phyloP scores from a whole-genome alignment of 2,113 vertebrate species.

The Eudyptes chrysolophus region DNA sequence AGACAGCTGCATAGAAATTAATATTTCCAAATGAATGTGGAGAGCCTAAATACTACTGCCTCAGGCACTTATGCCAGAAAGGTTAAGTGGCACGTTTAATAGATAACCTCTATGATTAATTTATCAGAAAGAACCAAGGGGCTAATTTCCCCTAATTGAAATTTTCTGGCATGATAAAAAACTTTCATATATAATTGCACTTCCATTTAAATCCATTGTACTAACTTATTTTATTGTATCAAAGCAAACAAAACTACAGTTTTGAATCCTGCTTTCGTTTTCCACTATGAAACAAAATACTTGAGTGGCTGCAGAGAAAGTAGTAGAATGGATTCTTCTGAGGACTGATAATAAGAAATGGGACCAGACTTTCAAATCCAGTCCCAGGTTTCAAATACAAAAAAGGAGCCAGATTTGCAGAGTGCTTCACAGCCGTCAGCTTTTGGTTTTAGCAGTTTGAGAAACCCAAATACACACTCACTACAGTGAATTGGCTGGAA shows the following conservation, averaged over 20 bases:
- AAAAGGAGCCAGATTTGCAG: not conserved
- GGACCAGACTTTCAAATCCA: not conserved
- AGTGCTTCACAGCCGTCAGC: not conserved
- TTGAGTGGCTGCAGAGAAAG: not conserved
- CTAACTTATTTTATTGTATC: not conserved
- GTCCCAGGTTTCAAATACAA: not conserved
- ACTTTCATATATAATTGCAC: slow-evolving; percentile 26
- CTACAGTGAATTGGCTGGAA: not conserved
- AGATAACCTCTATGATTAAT: slow-evolving; percentile 65
- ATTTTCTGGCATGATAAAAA: slow-evolving; percentile 27
- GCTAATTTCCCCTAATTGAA: slow-evolving; percentile 52
- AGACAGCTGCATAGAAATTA: slow-evolving; percentile 60
- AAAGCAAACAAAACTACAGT: slow-evolving; percentile 20
- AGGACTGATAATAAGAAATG: not conserved
- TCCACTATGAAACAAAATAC: not conserved
- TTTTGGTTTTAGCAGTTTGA: not conserved
- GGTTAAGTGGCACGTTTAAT: slow-evolving; percentile 52
- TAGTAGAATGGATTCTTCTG: not conserved
- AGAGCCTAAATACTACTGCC: slow-evolving; percentile 45
- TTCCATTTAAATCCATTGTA: slow-evolving; percentile 14
- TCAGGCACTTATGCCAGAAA: slow-evolving; percentile 41
- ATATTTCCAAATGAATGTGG: slow-evolving; percentile 41
- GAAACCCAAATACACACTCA: not conserved
- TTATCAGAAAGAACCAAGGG: slow-evolving; percentile 47
- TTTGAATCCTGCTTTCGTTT: not conserved